Conservation (phyloP, 2,797 vertebrate species). For the Sebastes jordani region DNA sequence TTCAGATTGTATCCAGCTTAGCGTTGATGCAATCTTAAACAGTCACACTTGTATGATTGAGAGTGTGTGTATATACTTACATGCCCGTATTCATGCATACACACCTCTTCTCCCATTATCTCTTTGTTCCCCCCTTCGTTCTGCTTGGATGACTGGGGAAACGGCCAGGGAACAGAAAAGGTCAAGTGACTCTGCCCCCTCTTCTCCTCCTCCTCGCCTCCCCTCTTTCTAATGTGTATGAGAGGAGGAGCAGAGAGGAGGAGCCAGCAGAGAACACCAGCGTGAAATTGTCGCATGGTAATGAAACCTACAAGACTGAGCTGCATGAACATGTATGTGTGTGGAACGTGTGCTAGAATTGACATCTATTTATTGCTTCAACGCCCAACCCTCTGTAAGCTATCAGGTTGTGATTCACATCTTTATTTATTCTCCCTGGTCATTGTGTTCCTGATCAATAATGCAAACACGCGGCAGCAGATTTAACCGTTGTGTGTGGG, state of each 20-base stretch:
- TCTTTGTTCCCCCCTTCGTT: slow-evolving; percentile 31
- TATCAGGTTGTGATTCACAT: slow-evolving; percentile 34
- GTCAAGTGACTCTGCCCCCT: slow-evolving; percentile 73
- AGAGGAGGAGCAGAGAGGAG: slow-evolving; percentile 9
- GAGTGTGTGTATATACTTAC: background rate
- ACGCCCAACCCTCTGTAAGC: background rate
- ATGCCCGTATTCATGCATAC: background rate
- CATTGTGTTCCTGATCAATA: slow-evolving; percentile 38
- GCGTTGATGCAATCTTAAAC: background rate
- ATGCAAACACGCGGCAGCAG: slow-evolving; percentile 26
- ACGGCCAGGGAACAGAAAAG: slow-evolving; percentile 79
- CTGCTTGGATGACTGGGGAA: slow-evolving; percentile 75
- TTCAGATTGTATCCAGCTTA: background rate
- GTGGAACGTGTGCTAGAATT: background rate
- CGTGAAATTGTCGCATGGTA: slow-evolving; percentile 77
- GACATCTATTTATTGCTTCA: slow-evolving; percentile 26
- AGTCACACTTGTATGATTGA: background rate
- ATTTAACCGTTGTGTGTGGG: background rate
- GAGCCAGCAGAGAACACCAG: slow-evolving; percentile 57
- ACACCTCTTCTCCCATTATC: slow-evolving; percentile 5
- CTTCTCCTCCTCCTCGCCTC: background rate
- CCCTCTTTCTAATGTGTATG: slow-evolving; percentile 16
- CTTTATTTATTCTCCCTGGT: slow-evolving; percentile 8
- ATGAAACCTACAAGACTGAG: slow-evolving; percentile 60
- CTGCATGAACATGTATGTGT: background rate